Conservation (phyloP, 2,113 vertebrate genomes). For the Ctenomys sociabilis region DNA sequence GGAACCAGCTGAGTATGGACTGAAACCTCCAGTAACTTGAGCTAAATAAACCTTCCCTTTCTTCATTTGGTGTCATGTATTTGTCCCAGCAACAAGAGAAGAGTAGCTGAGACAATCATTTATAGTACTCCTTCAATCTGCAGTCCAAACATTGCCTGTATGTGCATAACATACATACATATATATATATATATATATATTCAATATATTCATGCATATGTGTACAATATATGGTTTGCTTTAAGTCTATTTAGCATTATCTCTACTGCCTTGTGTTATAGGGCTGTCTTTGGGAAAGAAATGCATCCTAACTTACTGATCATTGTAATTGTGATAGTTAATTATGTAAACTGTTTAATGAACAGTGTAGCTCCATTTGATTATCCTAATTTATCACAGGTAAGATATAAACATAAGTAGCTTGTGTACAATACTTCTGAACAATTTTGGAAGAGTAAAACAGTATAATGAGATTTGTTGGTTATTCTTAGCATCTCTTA, state of each 20-base stretch:
- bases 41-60: too few species aligned
- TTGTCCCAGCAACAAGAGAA: too few species aligned
- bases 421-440: neutral
- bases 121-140: neutral
- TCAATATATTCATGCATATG: neutral
- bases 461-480: neutral
- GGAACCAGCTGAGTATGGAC: too few species aligned
- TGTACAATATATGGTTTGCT: neutral
- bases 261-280: neutral
- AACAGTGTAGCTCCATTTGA: neutral
- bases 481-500: neutral
- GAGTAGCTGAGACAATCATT: too few species aligned
- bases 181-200: neutral
- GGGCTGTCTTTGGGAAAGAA: neutral
- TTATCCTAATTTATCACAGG: neutral
- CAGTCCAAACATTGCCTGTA: neutral
- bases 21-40: too few species aligned
- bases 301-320: neutral
- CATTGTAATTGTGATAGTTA: neutral
- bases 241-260: slow-evolving; percentile 7
- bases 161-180: neutral
- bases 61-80: too few species aligned
- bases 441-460: neutral
- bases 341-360: neutral
- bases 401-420: neutral